These are phyloP conservation scores for Pitangus sulphuratus DNA, from an alignment of 2,797 vertebrate species.

Conservation along the genomic window DNA sequence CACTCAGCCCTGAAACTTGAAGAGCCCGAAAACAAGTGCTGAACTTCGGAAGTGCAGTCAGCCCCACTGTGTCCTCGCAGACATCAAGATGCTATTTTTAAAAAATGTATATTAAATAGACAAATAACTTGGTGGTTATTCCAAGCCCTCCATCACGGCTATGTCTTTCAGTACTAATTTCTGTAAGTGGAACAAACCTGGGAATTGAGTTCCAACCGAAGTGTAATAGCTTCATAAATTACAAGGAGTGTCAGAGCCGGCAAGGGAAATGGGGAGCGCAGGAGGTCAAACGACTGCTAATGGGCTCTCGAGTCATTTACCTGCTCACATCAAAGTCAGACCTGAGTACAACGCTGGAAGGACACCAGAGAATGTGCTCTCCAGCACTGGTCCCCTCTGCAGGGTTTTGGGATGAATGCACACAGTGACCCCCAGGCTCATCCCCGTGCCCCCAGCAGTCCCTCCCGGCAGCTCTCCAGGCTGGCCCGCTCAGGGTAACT, in stretches of 20 bases:
- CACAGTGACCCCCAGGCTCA: not conserved
- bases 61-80: not conserved
- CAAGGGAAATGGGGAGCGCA: conserved; percentile 12
- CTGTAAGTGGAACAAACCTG: not conserved
- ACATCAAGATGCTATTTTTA: not conserved
- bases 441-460: not conserved
- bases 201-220: conserved; percentile 58
- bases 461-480: not conserved
- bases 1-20: not conserved
- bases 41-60: not conserved
- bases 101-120: conserved; percentile 42
- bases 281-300: conserved; percentile 14
- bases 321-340: conserved; percentile 31
- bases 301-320: conserved; percentile 17
- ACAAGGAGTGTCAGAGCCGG: not conserved
- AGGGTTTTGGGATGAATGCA: not conserved
- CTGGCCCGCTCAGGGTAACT: not conserved
- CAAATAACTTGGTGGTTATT: not conserved
- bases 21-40: not conserved
- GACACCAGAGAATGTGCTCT: not conserved
- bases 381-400: not conserved
- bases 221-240: conserved; percentile 48
- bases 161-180: conserved; percentile 47
- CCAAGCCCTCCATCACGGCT: not conserved
- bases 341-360: not conserved